A percentile compares a stretch with the other conserved stretches of the same genome.
phyloP scores from a whole-genome alignment of 2,113 vertebrate species.

The Trogon melanurus region DNA sequence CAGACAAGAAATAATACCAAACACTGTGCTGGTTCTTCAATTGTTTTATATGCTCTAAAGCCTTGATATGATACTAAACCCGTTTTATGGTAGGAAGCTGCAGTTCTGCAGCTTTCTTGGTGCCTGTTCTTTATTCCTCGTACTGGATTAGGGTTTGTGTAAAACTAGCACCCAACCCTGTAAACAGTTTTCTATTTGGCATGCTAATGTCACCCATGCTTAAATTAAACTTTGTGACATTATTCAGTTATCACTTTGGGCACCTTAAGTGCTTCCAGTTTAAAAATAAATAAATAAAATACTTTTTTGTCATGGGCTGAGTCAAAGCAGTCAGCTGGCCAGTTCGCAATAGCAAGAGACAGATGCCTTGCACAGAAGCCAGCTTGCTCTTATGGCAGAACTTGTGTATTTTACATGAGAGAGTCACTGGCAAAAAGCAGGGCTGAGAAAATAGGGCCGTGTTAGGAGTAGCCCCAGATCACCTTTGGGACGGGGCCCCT shows the following conservation, averaged over 20 bases:
- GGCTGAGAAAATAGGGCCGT: neutral
- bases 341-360: neutral
- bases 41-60: neutral
- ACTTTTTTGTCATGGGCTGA: neutral
- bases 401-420: neutral
- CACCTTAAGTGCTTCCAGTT: neutral
- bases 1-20: neutral
- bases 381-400: neutral
- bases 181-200: neutral
- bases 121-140: neutral
- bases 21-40: neutral
- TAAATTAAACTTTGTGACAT: neutral
- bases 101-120: neutral
- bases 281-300: neutral
- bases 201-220: neutral
- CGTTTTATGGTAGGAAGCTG: neutral
- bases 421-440: neutral
- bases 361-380: neutral
- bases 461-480: neutral
- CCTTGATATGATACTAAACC: neutral
- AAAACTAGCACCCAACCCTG: neutral
- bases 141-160: fast-evolving
- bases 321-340: neutral
- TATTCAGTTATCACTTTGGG: neutral
- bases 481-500: neutral